Base-by-base conservation (phyloP, 2,888 invertebrate species). In the Phasia obesa region DNA sequence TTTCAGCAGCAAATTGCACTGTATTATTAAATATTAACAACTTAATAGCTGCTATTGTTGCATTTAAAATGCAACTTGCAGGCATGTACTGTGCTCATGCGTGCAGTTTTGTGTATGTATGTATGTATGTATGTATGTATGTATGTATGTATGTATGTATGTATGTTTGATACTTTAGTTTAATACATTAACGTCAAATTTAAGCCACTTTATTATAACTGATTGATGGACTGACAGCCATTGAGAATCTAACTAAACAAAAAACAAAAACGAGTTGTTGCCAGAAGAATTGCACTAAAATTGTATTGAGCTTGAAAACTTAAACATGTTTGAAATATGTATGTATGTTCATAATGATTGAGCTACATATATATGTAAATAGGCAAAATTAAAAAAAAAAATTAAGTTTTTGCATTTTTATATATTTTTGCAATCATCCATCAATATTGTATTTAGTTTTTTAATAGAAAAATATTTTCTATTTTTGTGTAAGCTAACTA, bases 11-110 rank as follows among this genome's bases (percentile, higher is more conserved):
- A 73, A 62, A 27, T 69, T 69, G 51, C 25, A 21, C 64, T 15
- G 42, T 42, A 49, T 75, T 62, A 69, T 75, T 65, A 60, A 77
- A 75, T 47, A 78, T 74, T 71, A 78, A 75, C 75, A 78, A 70
- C 25, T 65, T 31, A 21, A 49, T 27, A n/a, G 15, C 17, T 17
- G 35, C 44, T 42, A 23, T 53, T 62, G 51, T 67, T 74, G 64
- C 38, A 59, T 49, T 53, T 4, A 44, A 42, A 51, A 15, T 13
- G 27, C 17, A 19, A 67, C 23, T 21, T 25, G 51, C 35, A 38
- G 55, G 53, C 25, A 51, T 49, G 23, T 31, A 9, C 13, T 65
- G 42, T 69, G 27, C 13, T 23, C 47, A 60, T 74, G 60, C 67
- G 55, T 73, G 35, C 17, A 70, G 31, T 38, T 77, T 21, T 47